Base-by-base conservation (phyloP, 2,888 invertebrate species). In the Pyrrhosoma nymphula region DNA sequence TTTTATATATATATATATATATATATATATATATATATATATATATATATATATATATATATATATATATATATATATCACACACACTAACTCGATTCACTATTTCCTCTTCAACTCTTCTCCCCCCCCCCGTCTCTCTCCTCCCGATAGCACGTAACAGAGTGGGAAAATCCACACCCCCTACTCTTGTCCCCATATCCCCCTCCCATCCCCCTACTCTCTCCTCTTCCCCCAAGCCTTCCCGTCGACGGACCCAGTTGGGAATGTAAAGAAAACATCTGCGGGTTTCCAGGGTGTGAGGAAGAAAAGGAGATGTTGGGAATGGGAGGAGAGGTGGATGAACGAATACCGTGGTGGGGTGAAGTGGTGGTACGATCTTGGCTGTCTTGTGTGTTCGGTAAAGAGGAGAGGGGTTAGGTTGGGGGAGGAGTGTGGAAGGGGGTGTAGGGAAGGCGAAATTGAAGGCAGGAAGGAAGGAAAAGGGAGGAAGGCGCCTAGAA, bases 181-280 rank as follows among this genome's bases (percentile, higher is more conserved):
- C 63, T 39, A 35, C 18, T 30, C 63, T 0, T 3, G 10, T 63
- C 23, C 30, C 93, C 93, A 10, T 35, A 60, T 20, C 23, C 30
- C 60, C 60, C 16, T 60, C 16, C 60, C 60, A 4, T 60, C 60
- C 47, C 60, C n/a, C 56, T 26, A n/a, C 60, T 20, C 16, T 60
- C 60, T 16, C 60, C 2, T 60, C 60, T 47, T 20, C 23, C 56
- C 10, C n/a, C 60, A 60, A 16, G 63, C 47, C 69, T 39, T 47
- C 16, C 82, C 82, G 35, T 35, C 82, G 35, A 82, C 82, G 82
- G 82, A 82, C 82, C 82, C 82, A 82, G 30, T 82, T 30, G 82
- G 82, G 82, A 82, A 82, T 82, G 82, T 82, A 82, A 82, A 82
- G 82, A 82, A 82, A 82, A 82, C 82, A 82, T 82, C 82, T 82